Evolutionary conservation across 2,888 invertebrate genomes (phyloP), one percentile per base, ranked within the genome.

Genomic region (Corbicula japonica): DNA sequence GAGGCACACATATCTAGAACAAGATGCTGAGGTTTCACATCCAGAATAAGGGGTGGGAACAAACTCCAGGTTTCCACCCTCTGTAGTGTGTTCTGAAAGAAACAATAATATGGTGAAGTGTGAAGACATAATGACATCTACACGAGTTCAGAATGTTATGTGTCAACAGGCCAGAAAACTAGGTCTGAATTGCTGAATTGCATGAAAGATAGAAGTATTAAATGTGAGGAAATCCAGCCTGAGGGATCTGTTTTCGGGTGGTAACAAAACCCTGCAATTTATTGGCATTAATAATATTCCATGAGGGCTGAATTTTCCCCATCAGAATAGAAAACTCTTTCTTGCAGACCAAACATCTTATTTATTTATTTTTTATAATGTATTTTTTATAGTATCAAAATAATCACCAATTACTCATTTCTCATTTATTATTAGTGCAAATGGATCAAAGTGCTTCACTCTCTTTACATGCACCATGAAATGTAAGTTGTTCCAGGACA

Each of bases 1-100:
- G 76, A 56, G 28, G 78, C 78, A 62, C 79, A 80, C 79, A 83
- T 61, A 60, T 83, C 83, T 34, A 83, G 50, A 3, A 83, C 80
- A 6, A 62, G 50, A 38, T 74, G 76, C 23, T 77, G 58, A 10
- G 79, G 76, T 28, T 75, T 65, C 1, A 83, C 41, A 4, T 72
- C 62, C 23, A 83, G 52, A 3, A 83, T 30, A 5, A 54, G 41
- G 1, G 76, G 74, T 21, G 83, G 83, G 26, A 83, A 61, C 83
- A 83, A 77, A 46, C 79, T 80, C 83, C 83, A 83, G 26, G 73
- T 76, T 62, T 83, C 83, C 10, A 77, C 34, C 6, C 76, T 54
- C 48, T 78, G 75, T 4, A 77, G 28, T 6, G 50, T 46, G 26
- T 60, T 63, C 81, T 81, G 63, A 8, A 74, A 70, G 30, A 18